These are phyloP conservation scores for Chloroceryle aenea DNA, from an alignment of 2,113 vertebrate genomes.

Conservation along the genomic window DNA sequence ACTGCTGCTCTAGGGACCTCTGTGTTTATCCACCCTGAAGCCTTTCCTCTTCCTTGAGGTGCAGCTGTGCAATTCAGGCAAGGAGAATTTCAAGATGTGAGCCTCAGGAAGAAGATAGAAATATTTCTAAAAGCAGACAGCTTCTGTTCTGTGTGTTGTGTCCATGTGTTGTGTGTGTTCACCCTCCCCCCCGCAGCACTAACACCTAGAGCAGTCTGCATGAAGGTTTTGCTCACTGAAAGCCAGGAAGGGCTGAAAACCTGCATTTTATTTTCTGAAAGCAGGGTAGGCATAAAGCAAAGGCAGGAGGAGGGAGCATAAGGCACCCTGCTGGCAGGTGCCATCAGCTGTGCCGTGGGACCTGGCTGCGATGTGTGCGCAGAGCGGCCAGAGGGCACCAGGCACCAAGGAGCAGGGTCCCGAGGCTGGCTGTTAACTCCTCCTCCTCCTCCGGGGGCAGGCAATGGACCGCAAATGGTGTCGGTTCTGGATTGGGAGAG, in stretches of 20 bases:
- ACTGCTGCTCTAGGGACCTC: not conserved
- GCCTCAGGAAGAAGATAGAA: not conserved
- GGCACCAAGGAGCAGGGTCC: rapidly evolving
- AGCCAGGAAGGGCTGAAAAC: not conserved
- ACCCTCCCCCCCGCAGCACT: not conserved
- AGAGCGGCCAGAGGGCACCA: not conserved
- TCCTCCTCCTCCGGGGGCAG: no score
- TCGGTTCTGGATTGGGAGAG: not conserved
- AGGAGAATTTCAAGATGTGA: rapidly evolving
- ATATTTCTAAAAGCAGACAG: not conserved
- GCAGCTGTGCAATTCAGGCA: not conserved
- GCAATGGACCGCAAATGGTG: not conserved
- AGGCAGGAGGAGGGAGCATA: not conserved
- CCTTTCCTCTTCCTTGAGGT: not conserved
- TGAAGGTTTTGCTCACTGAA: not conserved
- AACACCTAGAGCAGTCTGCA: not conserved
- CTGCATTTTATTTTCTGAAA: not conserved
- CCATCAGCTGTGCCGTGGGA: not conserved
- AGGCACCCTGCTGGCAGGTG: not conserved
- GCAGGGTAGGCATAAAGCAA: not conserved
- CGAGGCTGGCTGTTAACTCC: rapidly evolving
- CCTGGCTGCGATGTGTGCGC: not conserved
- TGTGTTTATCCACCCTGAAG: not conserved
- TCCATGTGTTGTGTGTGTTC: no score
- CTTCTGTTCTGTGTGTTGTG: rapidly evolving